Percentiles rank a stretch among this genome's conserved stretches.
phyloP scores from a whole-genome alignment of 2,797 vertebrate genomes.

The Florisuga fusca region DNA sequence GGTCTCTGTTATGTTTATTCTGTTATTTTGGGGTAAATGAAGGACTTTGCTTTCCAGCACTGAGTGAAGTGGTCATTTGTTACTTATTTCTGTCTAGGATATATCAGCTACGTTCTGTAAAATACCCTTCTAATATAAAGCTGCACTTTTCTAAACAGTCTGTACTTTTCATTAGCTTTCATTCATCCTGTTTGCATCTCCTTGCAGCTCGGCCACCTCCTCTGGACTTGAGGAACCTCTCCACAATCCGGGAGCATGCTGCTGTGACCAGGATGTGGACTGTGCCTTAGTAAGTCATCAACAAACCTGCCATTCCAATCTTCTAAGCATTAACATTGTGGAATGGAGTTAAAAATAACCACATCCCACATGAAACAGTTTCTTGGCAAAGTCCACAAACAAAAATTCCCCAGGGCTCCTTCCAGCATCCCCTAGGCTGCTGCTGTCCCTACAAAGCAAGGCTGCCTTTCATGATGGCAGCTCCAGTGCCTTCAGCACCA shows the following conservation, averaged over 20 bases:
- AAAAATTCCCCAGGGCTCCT: conserved; percentile 19
- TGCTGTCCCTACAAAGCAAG: background rate
- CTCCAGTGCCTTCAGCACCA: background rate
- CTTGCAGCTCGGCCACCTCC: conserved; percentile 90
- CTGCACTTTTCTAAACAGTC: background rate
- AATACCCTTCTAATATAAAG: conserved; percentile 10
- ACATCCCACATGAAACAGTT: background rate
- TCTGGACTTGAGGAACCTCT: conserved; percentile 91
- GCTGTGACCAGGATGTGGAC: conserved; percentile 86
- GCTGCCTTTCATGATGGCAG: background rate
- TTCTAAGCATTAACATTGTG: background rate
- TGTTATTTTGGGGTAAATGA: background rate
- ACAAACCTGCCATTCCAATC: background rate
- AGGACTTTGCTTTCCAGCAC: background rate
- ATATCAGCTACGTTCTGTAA: background rate
- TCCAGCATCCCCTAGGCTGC: background rate
- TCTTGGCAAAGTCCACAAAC: conserved; percentile 20
- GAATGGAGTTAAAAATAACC: conserved; percentile 21
- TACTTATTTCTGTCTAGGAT: background rate
- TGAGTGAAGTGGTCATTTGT: background rate
- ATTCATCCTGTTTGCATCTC: background rate
- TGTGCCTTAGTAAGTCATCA: conserved; percentile 87
- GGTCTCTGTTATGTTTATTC: background rate
- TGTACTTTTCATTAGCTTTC: background rate
- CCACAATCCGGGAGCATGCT: conserved; percentile 91